These are phyloP conservation scores for Synaphobranchus kaupii DNA, from an alignment of 2,797 vertebrate genomes.

Conservation along the genomic window DNA sequence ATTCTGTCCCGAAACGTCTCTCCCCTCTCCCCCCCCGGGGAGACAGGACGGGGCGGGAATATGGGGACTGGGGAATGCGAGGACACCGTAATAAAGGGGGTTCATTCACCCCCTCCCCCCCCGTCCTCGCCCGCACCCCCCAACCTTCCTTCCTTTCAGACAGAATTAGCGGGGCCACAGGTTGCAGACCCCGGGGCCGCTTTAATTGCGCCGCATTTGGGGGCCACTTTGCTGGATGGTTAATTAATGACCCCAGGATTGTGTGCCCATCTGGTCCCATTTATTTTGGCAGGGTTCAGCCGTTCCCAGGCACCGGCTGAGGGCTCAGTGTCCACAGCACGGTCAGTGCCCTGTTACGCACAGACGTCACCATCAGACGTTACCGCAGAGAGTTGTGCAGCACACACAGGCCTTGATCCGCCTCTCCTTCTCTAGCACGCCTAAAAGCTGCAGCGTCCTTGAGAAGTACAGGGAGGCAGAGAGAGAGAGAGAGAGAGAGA, in stretches of 20 bases:
- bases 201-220: not conserved
- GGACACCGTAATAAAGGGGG: not conserved
- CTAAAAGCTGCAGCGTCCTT: not conserved
- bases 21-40: conserved; percentile 16
- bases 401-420: not conserved
- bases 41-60: conserved; percentile 47
- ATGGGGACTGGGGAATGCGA: conserved; percentile 22
- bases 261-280: not conserved
- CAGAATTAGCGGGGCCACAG: not conserved
- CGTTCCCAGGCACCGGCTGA: not conserved
- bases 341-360: too few species aligned
- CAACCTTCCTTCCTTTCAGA: not conserved
- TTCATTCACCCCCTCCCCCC: not conserved
- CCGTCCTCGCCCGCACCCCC: not conserved
- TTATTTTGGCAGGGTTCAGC: not conserved
- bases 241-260: not conserved
- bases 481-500: too few species aligned
- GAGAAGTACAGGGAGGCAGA: not conserved
- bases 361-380: too few species aligned
- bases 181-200: not conserved
- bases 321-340: too few species aligned
- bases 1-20: too few species aligned
- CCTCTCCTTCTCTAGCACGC: not conserved
- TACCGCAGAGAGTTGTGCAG: too few species aligned
- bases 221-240: not conserved